phyloP scores from a whole-genome alignment of 1,140 invertebrate genomes.

The Calephelis nemesis region DNA sequence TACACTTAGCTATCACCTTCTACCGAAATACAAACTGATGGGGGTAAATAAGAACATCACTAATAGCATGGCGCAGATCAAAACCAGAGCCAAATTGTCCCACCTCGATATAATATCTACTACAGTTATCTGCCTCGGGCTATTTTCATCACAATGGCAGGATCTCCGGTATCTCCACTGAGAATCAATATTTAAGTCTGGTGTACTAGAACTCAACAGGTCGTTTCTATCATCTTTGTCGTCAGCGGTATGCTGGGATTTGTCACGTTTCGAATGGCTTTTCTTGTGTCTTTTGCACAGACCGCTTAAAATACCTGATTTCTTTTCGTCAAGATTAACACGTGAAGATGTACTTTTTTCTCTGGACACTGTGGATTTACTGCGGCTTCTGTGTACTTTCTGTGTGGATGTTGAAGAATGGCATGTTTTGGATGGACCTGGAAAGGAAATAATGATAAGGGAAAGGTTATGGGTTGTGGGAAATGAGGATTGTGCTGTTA shows the following conservation, averaged over 20 bases:
- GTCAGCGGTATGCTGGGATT: neutral
- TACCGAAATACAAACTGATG: constrained; percentile 25
- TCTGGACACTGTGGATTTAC: constrained; percentile 33
- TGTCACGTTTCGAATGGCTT: too few species aligned
- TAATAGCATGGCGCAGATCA: constrained; percentile 34
- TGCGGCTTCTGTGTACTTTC: constrained; percentile 30
- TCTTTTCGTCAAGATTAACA: constrained; percentile 12
- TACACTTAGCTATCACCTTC: constrained; percentile 36
- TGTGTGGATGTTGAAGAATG: constrained; percentile 21
- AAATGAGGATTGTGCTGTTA: constrained; percentile 18
- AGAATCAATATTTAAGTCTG: constrained; percentile 21
- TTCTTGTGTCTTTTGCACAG: too few species aligned
- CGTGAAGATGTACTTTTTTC: constrained; percentile 12
- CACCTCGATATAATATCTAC: constrained; percentile 28
- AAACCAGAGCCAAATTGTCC: constrained; percentile 34
- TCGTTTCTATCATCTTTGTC: constrained; percentile 30
- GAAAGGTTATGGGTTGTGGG: constrained; percentile 23
- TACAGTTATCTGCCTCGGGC: neutral
- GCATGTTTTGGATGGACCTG: constrained; percentile 39
- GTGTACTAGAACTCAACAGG: constrained; percentile 23
- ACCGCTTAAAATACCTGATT: constrained; percentile 1
- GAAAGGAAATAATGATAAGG: constrained; percentile 23
- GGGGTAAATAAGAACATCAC: constrained; percentile 29
- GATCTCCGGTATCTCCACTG: too few species aligned
- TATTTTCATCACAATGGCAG: too few species aligned